phyloP scores from a whole-genome alignment of 2,888 invertebrate genomes.

The Macrostomum cliftonense region DNA sequence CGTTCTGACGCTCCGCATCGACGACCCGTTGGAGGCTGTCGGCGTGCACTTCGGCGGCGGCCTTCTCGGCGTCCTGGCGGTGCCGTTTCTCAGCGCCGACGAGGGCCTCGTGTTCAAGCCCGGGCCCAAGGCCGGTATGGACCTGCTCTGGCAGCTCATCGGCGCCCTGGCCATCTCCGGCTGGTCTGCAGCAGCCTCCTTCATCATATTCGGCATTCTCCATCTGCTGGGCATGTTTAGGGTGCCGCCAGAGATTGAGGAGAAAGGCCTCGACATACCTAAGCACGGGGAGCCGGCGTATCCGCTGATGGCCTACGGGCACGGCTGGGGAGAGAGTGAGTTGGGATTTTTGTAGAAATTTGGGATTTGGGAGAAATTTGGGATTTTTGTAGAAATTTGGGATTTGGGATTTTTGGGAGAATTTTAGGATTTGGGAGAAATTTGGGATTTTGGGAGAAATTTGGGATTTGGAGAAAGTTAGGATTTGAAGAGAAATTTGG shows the following conservation, averaged over 20 bases:
- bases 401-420: too few species aligned
- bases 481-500: too few species aligned
- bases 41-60: conserved; percentile 42
- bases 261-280: conserved; percentile 32
- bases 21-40: conserved; percentile 43
- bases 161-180: conserved; percentile 36
- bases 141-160: conserved; percentile 20
- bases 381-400: too few species aligned
- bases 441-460: too few species aligned
- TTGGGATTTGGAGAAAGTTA: too few species aligned
- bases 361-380: too few species aligned
- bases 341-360: too few species aligned
- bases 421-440: too few species aligned
- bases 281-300: conserved; percentile 37
- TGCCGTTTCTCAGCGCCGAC: conserved; percentile 30
- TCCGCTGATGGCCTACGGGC: conserved; percentile 21
- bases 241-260: conserved; percentile 29
- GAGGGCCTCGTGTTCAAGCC: conserved; percentile 16
- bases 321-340: conserved; percentile 12
- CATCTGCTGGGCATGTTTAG: conserved; percentile 25
- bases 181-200: conserved; percentile 36
- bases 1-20: conserved; percentile 27
- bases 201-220: conserved; percentile 37
- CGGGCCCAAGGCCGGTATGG: conserved; percentile 19
- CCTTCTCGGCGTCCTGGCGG: conserved; percentile 38